A percentile compares a stretch with the other conserved stretches of the same genome.
phyloP scores from a whole-genome alignment of 2,888 invertebrate species.

The Parnassius apollo region DNA sequence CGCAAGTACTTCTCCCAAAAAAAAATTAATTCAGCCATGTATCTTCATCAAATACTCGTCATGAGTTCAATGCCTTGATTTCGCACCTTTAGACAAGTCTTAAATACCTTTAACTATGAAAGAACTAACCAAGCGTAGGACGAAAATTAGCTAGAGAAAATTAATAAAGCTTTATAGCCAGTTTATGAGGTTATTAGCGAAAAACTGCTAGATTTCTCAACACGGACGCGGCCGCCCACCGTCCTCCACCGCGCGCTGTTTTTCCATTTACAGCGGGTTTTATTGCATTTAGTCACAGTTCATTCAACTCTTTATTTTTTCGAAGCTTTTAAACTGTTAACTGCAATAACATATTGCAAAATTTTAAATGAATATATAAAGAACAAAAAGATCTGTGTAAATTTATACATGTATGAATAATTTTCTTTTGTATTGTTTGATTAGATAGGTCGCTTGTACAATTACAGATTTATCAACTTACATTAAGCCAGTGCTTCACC shows the following conservation, averaged over 20 bases:
- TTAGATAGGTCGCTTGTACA: too few species aligned
- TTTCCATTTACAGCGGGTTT: constrained; percentile 47
- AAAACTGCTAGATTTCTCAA: constrained; percentile 54
- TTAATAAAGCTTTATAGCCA: constrained; percentile 37
- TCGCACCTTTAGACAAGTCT: too few species aligned
- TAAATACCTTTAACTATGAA: background rate
- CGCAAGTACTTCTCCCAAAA: too few species aligned
- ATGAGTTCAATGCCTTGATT: too few species aligned
- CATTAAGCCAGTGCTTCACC: too few species aligned
- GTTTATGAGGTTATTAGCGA: constrained; percentile 58
- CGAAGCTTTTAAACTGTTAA: background rate
- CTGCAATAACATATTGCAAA: background rate
- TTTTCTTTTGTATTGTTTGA: too few species aligned
- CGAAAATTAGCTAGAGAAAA: constrained; percentile 29
- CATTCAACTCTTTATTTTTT: constrained; percentile 37
- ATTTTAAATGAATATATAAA: background rate
- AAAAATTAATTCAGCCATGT: too few species aligned
- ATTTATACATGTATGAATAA: too few species aligned
- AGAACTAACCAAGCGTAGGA: constrained; percentile 23
- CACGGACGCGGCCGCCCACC: constrained; percentile 49
- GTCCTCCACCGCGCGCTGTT: constrained; percentile 36
- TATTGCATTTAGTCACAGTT: constrained; percentile 45
- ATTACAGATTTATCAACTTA: too few species aligned
- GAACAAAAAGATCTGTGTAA: too few species aligned
- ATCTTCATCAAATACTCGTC: too few species aligned